A percentile compares a stretch with the other conserved stretches of the same genome.
These are phyloP conservation scores for Ornithoptera priamus DNA, from an alignment of 2,888 invertebrate genomes.

Conservation along the genomic window DNA sequence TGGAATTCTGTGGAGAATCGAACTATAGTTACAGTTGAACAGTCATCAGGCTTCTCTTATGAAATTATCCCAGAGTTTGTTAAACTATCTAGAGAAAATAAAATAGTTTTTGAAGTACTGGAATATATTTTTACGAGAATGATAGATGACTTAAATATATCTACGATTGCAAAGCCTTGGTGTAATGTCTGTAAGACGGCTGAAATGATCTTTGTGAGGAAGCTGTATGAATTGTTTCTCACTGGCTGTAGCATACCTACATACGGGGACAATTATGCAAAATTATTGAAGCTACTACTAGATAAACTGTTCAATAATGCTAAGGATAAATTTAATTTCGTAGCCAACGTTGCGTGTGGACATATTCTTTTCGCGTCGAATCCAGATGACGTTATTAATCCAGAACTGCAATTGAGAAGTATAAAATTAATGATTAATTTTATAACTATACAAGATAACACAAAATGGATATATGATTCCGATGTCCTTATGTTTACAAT, in stretches of 20 bases:
- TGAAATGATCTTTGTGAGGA: conserved; percentile 60
- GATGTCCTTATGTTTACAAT: conserved; percentile 76
- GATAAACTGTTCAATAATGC: conserved; percentile 63
- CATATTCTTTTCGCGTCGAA: conserved; percentile 67
- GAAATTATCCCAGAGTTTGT: conserved; percentile 57
- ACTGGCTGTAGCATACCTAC: conserved; percentile 68
- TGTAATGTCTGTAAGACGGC: conserved; percentile 65
- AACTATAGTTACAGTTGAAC: conserved; percentile 53
- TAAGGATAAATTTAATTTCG: conserved; percentile 75
- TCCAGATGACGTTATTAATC: conserved; percentile 66
- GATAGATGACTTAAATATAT: conserved; percentile 67
- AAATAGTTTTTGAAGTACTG: conserved; percentile 79
- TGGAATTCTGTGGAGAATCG: conserved; percentile 62
- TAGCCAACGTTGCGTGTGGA: conserved; percentile 79
- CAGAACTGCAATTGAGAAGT: conserved; percentile 75
- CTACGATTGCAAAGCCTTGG: conserved; percentile 60
- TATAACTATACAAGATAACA: conserved; percentile 47
- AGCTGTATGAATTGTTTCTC: conserved; percentile 71
- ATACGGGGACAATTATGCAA: conserved; percentile 59
- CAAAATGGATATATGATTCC: conserved; percentile 63
- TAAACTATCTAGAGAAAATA: conserved; percentile 58
- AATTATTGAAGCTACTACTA: conserved; percentile 67
- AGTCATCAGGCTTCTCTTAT: conserved; percentile 49
- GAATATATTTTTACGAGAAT: conserved; percentile 76
- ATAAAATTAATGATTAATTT: conserved; percentile 65